A percentile compares a stretch with the other conserved stretches of the same genome.
Evolutionary conservation across 37 sponge, comb jelly and placozoan species (phyloP).

Genomic region (Petrosia ficiformis): DNA sequence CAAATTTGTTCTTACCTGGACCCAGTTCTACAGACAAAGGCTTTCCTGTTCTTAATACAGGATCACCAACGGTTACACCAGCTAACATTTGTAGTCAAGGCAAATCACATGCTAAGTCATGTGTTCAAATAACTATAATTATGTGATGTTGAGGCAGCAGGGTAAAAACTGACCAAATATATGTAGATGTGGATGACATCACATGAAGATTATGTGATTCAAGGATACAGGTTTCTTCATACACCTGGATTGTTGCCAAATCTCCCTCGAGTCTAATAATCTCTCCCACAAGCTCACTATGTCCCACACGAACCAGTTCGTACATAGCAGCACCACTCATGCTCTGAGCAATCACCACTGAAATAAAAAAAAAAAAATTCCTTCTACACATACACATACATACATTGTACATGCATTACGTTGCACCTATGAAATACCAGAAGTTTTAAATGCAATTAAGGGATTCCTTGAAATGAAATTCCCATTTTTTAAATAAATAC

Average conservation of each 20-base stretch:
- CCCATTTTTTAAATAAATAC: too few species aligned
- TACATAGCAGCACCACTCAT: conserved; percentile 99
- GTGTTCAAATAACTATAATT: neutral
- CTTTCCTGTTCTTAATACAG: conserved; percentile 95
- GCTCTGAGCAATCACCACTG: conserved; percentile 91
- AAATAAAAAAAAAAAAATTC: neutral
- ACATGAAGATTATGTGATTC: too few species aligned
- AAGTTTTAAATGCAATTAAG: too few species aligned
- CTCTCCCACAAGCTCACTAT: conserved; percentile 96
- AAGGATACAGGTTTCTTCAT: conserved; percentile 93
- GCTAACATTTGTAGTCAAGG: conserved; percentile 58
- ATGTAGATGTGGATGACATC: too few species aligned
- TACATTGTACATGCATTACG: too few species aligned
- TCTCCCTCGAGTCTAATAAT: conserved; percentile 98
- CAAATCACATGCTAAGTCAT: neutral
- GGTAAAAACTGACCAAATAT: too few species aligned
- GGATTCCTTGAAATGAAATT: too few species aligned
- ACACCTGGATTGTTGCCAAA: conserved; percentile 95
- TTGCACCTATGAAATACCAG: too few species aligned
- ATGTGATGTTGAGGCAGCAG: neutral
- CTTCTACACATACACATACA: neutral
- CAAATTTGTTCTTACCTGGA: conserved; percentile 60
- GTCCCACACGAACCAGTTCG: conserved; percentile 98
- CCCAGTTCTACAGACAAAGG: conserved; percentile 99
- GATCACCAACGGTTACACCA: conserved; percentile 97